These are phyloP conservation scores for Calephelis nemesis DNA, from an alignment of 1,140 invertebrate species.

Conservation along the genomic window DNA sequence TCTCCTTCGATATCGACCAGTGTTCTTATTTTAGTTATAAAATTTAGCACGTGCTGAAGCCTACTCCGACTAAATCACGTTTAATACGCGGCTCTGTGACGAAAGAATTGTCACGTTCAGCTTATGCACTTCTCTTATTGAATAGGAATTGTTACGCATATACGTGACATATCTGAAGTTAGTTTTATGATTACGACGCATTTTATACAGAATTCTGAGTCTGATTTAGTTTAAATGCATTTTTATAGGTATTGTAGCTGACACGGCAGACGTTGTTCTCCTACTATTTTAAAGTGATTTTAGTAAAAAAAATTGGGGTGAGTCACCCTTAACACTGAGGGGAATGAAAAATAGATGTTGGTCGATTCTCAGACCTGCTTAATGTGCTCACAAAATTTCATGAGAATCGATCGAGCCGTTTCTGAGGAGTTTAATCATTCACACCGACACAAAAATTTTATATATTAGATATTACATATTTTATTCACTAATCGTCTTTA, in stretches of 20 bases:
- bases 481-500: not conserved
- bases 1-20: not conserved
- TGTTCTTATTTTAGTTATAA: not conserved
- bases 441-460: no score
- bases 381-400: no score
- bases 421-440: no score
- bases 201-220: not conserved
- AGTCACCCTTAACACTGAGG: no score
- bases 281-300: no score
- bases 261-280: no score
- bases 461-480: not conserved
- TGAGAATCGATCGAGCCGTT: no score
- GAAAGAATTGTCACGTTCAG: conserved; percentile 13
- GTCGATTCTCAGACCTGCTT: no score
- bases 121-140: conserved; percentile 4
- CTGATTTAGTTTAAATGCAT: no score
- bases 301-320: no score
- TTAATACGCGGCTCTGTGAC: not conserved
- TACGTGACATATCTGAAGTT: conserved; percentile 2
- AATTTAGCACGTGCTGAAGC: conserved; percentile 6
- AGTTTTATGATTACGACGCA: not conserved
- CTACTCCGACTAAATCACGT: conserved; percentile 3
- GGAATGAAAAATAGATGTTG: no score
- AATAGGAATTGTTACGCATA: not conserved
- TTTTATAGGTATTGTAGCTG: no score